Base-by-base conservation (phyloP, 2,888 invertebrate species). In the Macrophya alboannulata region DNA sequence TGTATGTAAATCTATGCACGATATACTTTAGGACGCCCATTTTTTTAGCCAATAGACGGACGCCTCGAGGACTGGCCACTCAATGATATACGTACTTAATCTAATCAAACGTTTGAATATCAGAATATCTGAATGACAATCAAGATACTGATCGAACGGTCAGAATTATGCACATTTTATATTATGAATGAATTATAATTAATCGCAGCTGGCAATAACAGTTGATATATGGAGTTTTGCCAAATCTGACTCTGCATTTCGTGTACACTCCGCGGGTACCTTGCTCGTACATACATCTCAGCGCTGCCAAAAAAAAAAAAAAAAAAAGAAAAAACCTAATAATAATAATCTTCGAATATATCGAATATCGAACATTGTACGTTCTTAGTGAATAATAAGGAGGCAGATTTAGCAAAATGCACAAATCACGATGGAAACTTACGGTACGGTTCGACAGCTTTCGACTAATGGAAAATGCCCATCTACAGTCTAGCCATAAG, bases 181-280 rank as follows among this genome's bases (percentile, higher is more conserved):
- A 81, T 51, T 25, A 17, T 71, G n/a, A n/a, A n/a, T 43, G 43
- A 81, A 81, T 59, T 81, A 81, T 81, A 81, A 62, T 81, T 62
- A 81, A 81, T 62, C 81, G 40, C 43, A n/a, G n/a, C 62, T 62
- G 81, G 81, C 43, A 25, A 81, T 10, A 37, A 21, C 9, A 51
- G 62, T 25, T 25, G 1, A 62, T 21, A 17, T 37, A 43, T 81
- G 81, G 81, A 59, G 43, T 51, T 62, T 62, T 81, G 81, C 81
- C 81, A 81, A 43, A 1, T 43, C 43, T 43, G 9, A 10, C 72
- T 25, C n/a, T 3, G n/a, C 5, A 40, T n/a, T n/a, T 71, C 9
- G 37, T 21, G 76, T 48, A 76, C 45, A 45, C 43, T 25, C 17
- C 31, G 31, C 31, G 31, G 3, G 31, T 31, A 31, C 1, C n/a